Base-by-base conservation (phyloP, 2,888 invertebrate species). In the Tenthredo mesomela region DNA sequence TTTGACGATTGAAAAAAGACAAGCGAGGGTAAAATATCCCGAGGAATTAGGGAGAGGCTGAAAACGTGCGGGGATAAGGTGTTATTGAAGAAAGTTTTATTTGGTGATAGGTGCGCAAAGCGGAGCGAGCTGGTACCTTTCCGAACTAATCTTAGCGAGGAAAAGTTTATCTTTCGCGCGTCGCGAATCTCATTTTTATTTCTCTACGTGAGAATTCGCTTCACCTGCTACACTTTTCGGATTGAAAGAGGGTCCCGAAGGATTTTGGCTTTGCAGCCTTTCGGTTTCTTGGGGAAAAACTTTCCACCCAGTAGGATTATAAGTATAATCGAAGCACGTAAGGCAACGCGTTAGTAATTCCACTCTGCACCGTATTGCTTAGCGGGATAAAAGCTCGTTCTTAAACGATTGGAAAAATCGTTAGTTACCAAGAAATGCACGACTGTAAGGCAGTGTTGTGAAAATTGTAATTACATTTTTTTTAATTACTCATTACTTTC, bases 81-180 rank as follows among this genome's bases (percentile, higher is more conserved):
- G 54, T 54, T 65, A 78, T 84, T 80, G 84, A 83, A 85, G 33
- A 86, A 84, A 84, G 54, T 85, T 84, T 83, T 67, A 77, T 77
- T 77, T 33, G 47, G 77, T 54, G 77, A 77, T 77, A 54, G 77
- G 77, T 77, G 54, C 9, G 75, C 50, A 18, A 18, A 29, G 18
- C 18, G 47, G 77, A 47, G 12, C 25, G 75, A 29, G 50, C 29
- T 29, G 75, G 58, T 33, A n/a, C 37, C 58, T 37, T 18, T 6
- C 61, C n/a, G 80, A 80, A 80, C 80, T 80, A 80, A 80, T 80
- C 80, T 80, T 37, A 80, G 50, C 80, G 61, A 21, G 58, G 21
- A 80, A 80, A 80, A 80, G 80, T 80, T 80, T 80, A 80, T 80
- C 61, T 80, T 61, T 80, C 58, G 80, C 37, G 61, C 37, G 80